A percentile compares a stretch with the other conserved stretches of the same genome.
Conservation (phyloP, 2,888 invertebrate genomes). For the Eulithis prunata region DNA sequence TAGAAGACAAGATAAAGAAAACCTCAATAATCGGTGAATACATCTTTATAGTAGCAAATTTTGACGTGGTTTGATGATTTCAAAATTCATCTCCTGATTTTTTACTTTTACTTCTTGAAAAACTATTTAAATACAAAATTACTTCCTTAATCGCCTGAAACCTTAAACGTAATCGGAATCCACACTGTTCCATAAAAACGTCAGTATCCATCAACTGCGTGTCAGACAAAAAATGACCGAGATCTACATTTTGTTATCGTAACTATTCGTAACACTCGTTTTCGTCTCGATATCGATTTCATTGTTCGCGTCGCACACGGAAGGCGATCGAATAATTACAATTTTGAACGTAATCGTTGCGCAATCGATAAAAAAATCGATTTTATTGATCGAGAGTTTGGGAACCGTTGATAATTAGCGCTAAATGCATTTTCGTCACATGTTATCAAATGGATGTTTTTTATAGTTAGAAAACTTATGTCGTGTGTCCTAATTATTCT, state of each 20-base stretch:
- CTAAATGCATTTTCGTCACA: conserved; percentile 20
- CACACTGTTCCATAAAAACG: conserved; percentile 19
- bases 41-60: too few species aligned
- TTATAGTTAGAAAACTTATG: too few species aligned
- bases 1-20: too few species aligned
- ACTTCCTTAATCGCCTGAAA: too few species aligned
- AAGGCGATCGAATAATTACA: conserved; percentile 75
- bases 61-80: too few species aligned
- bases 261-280: conserved; percentile 51
- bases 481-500: too few species aligned
- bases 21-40: too few species aligned
- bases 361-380: conserved; percentile 65
- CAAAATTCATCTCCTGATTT: too few species aligned
- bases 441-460: background rate
- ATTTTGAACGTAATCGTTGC: conserved; percentile 74
- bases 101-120: too few species aligned
- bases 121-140: too few species aligned
- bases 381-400: conserved; percentile 51
- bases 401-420: conserved; percentile 39
- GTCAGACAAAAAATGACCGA: conserved; percentile 74
- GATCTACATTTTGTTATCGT: conserved; percentile 67
- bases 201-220: conserved; percentile 67
- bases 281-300: conserved; percentile 73
- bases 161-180: too few species aligned
- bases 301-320: conserved; percentile 76